Evolutionary conservation across 2,797 vertebrate species (phyloP), one percentile per base, ranked within the genome.

Genomic region (Gadopsis bispinosus): DNA sequence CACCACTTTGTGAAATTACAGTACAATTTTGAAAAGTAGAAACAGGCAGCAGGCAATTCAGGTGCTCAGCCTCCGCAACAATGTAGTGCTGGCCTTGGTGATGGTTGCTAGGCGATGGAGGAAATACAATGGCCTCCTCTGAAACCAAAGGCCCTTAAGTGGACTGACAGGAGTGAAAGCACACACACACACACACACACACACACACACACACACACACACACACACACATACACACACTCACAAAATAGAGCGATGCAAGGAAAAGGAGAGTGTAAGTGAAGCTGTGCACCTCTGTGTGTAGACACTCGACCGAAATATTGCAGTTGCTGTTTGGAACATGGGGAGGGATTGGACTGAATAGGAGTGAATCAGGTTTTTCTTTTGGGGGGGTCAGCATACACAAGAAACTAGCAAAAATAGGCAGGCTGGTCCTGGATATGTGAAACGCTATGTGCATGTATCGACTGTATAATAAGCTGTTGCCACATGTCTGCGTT

Each of bases 101-200:
- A 95, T 91, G 91, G 95, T 96, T 96, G 95, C 95, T 95, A 95
- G 91, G 95, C 85, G 43, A 95, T 94, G 89, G 92, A 94, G 91
- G 93, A 95, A 95, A 95, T 90, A 95, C 94, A 95, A 95, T 94
- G 93, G 94, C 93, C 94, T 94, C 93, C 95, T 95, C 94, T 91
- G 94, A 95, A 96, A 96, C 94, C 93, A 93, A 95, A 95, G 93
- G 93, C 89, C 92, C 84, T 95, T 95, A 95, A 95, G 93, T 94
- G 93, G 94, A 93, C 93, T 92, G 92, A 93, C 93, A 93, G 92
- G 84, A 95, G 90, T 39, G 89, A 92, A 86, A 79, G 68, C 83
- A 68, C 84, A 85, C 83, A 79, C 68, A 80, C 72, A 72, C 51
- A 72, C 53, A 62, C 35, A 67, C 41, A 60, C 53, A 60, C 65